These are phyloP conservation scores for Sylvilagus floridanus DNA, from an alignment of 2,797 vertebrate genomes.

Conservation along the genomic window DNA sequence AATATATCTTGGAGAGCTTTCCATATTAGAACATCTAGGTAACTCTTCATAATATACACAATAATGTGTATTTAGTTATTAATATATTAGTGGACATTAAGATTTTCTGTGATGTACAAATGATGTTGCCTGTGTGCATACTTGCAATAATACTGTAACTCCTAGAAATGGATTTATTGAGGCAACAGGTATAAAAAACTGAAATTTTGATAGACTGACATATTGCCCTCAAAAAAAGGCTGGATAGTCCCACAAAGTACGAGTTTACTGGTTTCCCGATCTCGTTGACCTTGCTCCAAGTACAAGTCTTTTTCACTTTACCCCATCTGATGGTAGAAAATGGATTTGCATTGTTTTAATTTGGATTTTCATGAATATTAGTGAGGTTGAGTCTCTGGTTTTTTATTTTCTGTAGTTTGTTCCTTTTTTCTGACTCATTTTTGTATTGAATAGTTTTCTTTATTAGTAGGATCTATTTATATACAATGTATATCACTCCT, in stretches of 20 bases:
- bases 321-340: background rate
- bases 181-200: slow-evolving; percentile 14
- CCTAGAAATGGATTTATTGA: slow-evolving; percentile 21
- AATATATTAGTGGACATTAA: background rate
- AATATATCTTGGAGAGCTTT: slow-evolving; percentile 28
- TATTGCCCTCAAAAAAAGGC: slow-evolving; percentile 4
- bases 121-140: slow-evolving; percentile 13
- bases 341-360: slow-evolving; percentile 55
- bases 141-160: background rate
- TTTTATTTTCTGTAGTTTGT: background rate
- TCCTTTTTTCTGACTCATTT: slow-evolving; percentile 37
- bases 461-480: slow-evolving; percentile 35
- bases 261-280: background rate
- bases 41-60: background rate
- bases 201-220: slow-evolving; percentile 21
- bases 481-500: background rate
- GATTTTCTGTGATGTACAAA: slow-evolving; percentile 38
- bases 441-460: background rate
- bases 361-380: slow-evolving; percentile 55
- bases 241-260: background rate
- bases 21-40: background rate
- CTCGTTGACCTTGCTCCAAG: slow-evolving; percentile 15
- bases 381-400: background rate
- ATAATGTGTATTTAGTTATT: slow-evolving; percentile 7
- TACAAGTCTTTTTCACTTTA: slow-evolving; percentile 45